A percentile compares a stretch with the other conserved stretches of the same genome.
Conservation (phyloP, 2,113 vertebrate species). For the Phainopepla nitens region DNA sequence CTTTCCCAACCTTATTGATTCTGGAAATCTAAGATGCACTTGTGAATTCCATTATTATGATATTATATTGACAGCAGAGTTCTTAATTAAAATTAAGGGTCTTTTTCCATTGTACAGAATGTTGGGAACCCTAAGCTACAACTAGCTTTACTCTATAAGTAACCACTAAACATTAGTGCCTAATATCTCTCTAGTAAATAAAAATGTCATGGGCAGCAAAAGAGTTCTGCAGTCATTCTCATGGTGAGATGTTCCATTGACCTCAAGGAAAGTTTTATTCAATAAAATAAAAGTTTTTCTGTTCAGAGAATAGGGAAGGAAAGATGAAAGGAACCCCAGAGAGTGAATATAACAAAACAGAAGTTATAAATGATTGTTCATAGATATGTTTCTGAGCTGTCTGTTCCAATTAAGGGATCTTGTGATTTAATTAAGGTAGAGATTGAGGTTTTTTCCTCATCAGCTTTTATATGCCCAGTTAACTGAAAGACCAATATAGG, state of each 20-base stretch:
- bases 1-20: neutral
- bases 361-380: neutral
- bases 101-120: neutral
- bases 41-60: neutral
- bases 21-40: neutral
- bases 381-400: neutral
- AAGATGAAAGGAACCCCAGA: neutral
- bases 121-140: neutral
- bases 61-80: neutral
- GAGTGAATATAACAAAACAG: neutral
- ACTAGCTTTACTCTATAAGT: neutral
- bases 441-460: neutral
- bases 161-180: neutral
- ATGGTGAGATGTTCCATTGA: neutral
- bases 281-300: neutral
- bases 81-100: neutral
- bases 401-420: neutral
- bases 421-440: neutral
- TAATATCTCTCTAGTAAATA: neutral
- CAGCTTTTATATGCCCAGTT: neutral
- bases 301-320: neutral
- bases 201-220: neutral
- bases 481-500: neutral
- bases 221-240: neutral
- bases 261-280: neutral